Evolutionary conservation across 2,888 invertebrate species (phyloP), one percentile per base, ranked within the genome.

Genomic region (Maniola hyperantus): DNA sequence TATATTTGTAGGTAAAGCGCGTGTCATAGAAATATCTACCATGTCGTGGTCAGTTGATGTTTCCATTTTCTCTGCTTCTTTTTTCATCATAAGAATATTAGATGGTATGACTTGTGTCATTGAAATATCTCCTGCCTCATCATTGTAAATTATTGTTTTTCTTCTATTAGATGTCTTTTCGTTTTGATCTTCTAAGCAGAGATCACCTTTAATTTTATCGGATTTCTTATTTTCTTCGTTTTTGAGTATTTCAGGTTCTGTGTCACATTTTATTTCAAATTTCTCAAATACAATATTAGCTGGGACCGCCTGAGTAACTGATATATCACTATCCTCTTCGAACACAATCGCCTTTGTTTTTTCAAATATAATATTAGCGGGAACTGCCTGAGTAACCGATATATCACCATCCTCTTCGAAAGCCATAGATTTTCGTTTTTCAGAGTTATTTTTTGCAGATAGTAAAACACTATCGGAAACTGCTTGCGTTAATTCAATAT

Each of bases 81-180:
- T 36, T 54, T 57, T 68, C 36, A 60, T 63, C 15, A 70, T 11
- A 46, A 74, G 57, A 67, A 68, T 61, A 74, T 72, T 48, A 70
- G 73, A 36, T 69, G 81, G 73, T 20, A 83, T 58, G 4, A 74
- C 76, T 73, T 82, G 74, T 2, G 81, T 80, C 62, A 79, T 76
- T 58, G 77, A 78, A 51, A 77, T 68, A 20, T 77, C 67, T 10
- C 65, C 69, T 36, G 65, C 60, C 39, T 73, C 71, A 34, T 71
- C 58, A 13, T 72, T 70, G 62, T 72, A 75, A 4, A 75, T 65
- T 18, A 76, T 74, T 10, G 76, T 76, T 51, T 66, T 71, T 58
- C 72, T 69, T 72, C 69, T 74, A 20, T 68, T 67, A n/a, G 55
- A 57, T 42, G 15, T 68, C n/a, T 59, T 53, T 15, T 34, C 18